Percentiles rank a stretch among this genome's conserved stretches.
Evolutionary conservation across 2,888 invertebrate species (phyloP).

Genomic region (Esperia sulphurella): DNA sequence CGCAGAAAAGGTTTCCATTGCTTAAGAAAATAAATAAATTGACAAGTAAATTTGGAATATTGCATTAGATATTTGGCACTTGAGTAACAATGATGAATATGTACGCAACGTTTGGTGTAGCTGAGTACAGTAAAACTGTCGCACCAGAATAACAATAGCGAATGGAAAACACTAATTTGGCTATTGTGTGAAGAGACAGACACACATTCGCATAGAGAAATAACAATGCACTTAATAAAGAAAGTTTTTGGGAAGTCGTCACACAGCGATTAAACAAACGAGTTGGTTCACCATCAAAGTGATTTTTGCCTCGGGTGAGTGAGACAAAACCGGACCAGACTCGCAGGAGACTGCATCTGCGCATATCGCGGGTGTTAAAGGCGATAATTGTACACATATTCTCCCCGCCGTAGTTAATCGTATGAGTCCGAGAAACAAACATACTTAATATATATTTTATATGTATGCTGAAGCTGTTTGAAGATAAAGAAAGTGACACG

Average conservation of each 20-base stretch:
- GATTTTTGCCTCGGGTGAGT: constrained; percentile 26
- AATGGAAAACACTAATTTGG: constrained; percentile 49
- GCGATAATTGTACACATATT: constrained; percentile 8
- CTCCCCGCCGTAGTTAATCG: constrained; percentile 3
- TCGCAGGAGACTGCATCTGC: constrained; percentile 1
- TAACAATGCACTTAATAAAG: constrained; percentile 66
- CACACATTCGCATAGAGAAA: constrained; percentile 54
- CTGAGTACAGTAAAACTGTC: constrained; percentile 22
- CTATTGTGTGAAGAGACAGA: constrained; percentile 50
- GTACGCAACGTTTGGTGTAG: constrained; percentile 4
- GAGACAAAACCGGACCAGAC: constrained; percentile 27
- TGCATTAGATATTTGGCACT: constrained; percentile 12
- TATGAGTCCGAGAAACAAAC: constrained; percentile 2
- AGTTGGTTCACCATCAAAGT: constrained; percentile 35
- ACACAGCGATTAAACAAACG: constrained; percentile 60
- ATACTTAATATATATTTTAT: constrained; percentile 2
- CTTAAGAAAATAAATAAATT: constrained; percentile 9
- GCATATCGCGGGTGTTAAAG: constrained; percentile 9
- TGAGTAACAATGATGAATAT: constrained; percentile 5
- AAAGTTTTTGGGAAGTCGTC: constrained; percentile 62
- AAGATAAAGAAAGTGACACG: constrained; percentile 65
- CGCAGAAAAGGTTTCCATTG: constrained; percentile 9
- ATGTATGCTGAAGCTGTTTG: constrained; percentile 32
- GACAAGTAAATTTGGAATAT: constrained; percentile 11
- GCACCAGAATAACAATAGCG: constrained; percentile 46